phyloP scores from a whole-genome alignment of 1,140 invertebrate genomes.

The Limonius californicus region DNA sequence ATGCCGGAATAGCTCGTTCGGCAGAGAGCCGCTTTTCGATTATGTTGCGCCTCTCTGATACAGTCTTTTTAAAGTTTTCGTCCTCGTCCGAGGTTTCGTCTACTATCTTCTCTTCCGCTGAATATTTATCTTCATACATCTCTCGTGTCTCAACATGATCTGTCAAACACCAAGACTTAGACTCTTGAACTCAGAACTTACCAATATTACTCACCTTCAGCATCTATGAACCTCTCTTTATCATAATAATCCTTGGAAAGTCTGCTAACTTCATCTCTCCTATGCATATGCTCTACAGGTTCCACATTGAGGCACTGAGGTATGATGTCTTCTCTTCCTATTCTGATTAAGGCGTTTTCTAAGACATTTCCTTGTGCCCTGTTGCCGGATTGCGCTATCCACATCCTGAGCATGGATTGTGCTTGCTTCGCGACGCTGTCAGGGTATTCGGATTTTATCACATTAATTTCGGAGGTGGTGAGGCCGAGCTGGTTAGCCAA shows the following conservation, averaged over 20 bases:
- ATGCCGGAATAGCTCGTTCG: conserved; percentile 61
- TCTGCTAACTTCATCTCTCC: conserved; percentile 42
- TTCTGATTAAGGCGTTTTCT: conserved; percentile 83
- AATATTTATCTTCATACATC: conserved; percentile 56
- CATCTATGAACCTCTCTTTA: background rate
- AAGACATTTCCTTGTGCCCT: conserved; percentile 74
- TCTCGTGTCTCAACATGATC: conserved; percentile 40
- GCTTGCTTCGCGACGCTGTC: conserved; percentile 85
- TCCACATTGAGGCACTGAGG: conserved; percentile 88
- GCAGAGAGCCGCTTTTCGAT: conserved; percentile 64
- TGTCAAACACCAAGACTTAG: too few relatives aligned
- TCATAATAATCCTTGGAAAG: background rate
- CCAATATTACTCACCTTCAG: background rate
- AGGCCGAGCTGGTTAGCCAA: conserved; percentile 83
- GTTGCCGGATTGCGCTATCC: conserved; percentile 68
- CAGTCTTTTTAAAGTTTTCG: conserved; percentile 61
- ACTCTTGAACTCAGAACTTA: too few relatives aligned
- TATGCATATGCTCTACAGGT: conserved; percentile 41
- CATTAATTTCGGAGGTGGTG: conserved; percentile 78
- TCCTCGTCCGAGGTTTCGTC: conserved; percentile 61
- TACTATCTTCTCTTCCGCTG: conserved; percentile 67
- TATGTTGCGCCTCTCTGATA: conserved; percentile 64
- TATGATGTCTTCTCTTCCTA: conserved; percentile 89
- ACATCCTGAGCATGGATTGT: conserved; percentile 88
- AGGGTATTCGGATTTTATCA: conserved; percentile 82